These are phyloP conservation scores for Metallyticus violacea DNA, from an alignment of 2,888 invertebrate genomes.

Conservation along the genomic window DNA sequence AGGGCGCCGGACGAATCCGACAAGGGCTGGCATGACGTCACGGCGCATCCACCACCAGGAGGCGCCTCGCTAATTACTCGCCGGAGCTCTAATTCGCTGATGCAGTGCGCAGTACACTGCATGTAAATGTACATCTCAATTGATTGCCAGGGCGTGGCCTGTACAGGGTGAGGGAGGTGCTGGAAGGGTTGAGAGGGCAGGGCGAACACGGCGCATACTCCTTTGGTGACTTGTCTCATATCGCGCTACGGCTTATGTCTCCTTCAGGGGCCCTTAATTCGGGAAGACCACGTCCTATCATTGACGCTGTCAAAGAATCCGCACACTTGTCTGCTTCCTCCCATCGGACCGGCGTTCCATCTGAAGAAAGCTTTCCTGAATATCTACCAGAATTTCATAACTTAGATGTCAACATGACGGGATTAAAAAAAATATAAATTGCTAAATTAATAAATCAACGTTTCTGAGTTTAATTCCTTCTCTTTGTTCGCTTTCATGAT, in stretches of 20 bases:
- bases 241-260: not conserved
- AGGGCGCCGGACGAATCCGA: not conserved
- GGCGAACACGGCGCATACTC: not conserved
- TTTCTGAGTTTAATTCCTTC: no score
- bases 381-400: no score
- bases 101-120: slow-evolving; percentile 3
- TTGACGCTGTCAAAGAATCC: no score
- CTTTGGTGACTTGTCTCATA: not conserved
- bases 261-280: not conserved
- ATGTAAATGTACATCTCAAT: slow-evolving; percentile 13
- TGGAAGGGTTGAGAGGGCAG: slow-evolving; percentile 11
- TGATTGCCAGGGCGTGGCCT: not conserved
- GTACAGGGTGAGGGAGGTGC: slow-evolving; percentile 11
- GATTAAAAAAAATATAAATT: no score
- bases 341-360: no score
- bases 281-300: no score
- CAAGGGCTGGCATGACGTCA: not conserved
- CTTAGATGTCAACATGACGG: no score
- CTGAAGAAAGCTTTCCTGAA: no score
- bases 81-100: slow-evolving; percentile 7
- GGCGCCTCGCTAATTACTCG: slow-evolving; percentile 1
- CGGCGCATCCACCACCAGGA: not conserved
- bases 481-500: no score
- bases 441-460: no score
- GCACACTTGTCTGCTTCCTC: no score